These are phyloP conservation scores for Echinops telfairi DNA, from an alignment of 2,113 vertebrate species.

Conservation along the genomic window DNA sequence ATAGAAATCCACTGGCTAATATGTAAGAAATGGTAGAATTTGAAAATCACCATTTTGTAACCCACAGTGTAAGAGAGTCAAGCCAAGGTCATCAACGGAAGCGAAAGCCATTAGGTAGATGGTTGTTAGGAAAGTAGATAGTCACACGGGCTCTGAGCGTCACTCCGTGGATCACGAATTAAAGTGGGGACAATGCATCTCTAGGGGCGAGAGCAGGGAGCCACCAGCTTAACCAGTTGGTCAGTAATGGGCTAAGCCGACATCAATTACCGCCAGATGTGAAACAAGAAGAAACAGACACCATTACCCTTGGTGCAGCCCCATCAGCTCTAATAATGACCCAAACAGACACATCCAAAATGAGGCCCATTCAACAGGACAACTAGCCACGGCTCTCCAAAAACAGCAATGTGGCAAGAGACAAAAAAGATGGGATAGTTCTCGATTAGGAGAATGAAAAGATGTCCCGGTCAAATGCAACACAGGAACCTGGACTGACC, in stretches of 20 bases:
- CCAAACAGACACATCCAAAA: not conserved
- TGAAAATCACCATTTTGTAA: slow-evolving; percentile 17
- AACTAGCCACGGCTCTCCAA: not conserved
- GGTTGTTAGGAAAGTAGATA: not conserved
- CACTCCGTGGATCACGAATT: not conserved
- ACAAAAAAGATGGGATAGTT: not conserved
- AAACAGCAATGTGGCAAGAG: not conserved
- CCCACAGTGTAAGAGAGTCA: not conserved
- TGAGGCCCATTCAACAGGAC: not conserved
- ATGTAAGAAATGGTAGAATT: not conserved
- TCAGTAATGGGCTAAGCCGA: not conserved
- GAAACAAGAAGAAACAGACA: not conserved
- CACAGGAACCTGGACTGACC: not conserved
- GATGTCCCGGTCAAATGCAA: not conserved
- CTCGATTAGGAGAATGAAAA: not conserved
- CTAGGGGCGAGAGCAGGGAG: not conserved
- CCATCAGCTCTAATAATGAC: not conserved
- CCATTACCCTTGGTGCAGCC: not conserved
- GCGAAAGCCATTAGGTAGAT: not conserved
- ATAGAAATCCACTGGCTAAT: not conserved
- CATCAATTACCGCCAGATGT: not conserved
- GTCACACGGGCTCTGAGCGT: not conserved
- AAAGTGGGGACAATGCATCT: not conserved
- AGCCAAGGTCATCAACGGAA: not conserved
- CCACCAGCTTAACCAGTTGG: not conserved